These are phyloP conservation scores for Caenorhabditis briggsae DNA, from an alignment of 1,140 invertebrate species.

Conservation along the genomic window DNA sequence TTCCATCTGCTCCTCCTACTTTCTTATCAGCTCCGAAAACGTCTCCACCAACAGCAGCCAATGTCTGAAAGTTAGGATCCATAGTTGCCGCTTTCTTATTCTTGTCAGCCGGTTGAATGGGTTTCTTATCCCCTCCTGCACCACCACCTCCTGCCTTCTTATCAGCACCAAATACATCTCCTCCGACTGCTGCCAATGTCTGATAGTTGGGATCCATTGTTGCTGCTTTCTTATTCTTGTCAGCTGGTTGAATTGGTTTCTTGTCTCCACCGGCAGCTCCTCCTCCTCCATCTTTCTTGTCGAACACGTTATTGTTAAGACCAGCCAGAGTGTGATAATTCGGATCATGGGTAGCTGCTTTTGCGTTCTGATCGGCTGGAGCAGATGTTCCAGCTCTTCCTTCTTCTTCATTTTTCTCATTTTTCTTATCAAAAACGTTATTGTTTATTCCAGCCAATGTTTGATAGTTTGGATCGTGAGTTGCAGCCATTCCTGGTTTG, in stretches of 20 bases:
- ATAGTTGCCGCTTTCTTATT: conserved; percentile 2
- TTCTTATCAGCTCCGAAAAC: conserved; percentile 65
- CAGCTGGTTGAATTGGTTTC: not conserved
- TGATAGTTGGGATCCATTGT: conserved; percentile 22
- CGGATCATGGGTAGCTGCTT: conserved; percentile 6
- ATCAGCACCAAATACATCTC: conserved; percentile 66
- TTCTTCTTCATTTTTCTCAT: not conserved
- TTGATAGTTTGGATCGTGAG: conserved; percentile 44
- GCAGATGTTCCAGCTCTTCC: not conserved
- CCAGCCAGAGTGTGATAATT: conserved; percentile 4
- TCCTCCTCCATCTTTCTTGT: conserved; percentile 12
- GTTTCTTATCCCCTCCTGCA: not conserved
- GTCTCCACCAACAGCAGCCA: conserved; percentile 61
- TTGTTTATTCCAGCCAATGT: conserved; percentile 10
- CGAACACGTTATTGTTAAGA: not conserved
- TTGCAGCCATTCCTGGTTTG: conserved; percentile 18
- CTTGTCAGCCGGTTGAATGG: conserved; percentile 8
- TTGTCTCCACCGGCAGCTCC: not conserved
- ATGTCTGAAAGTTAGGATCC: conserved; percentile 1
- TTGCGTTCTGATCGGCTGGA: not conserved
- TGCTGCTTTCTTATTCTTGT: not conserved
- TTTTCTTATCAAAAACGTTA: conserved; percentile 26
- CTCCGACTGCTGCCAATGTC: conserved; percentile 56
- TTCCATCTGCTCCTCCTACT: conserved; percentile 37
- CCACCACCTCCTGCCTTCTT: conserved; percentile 56